These are phyloP conservation scores for Shinisaurus crocodilurus DNA, from an alignment of 2,113 vertebrate species.

Conservation along the genomic window DNA sequence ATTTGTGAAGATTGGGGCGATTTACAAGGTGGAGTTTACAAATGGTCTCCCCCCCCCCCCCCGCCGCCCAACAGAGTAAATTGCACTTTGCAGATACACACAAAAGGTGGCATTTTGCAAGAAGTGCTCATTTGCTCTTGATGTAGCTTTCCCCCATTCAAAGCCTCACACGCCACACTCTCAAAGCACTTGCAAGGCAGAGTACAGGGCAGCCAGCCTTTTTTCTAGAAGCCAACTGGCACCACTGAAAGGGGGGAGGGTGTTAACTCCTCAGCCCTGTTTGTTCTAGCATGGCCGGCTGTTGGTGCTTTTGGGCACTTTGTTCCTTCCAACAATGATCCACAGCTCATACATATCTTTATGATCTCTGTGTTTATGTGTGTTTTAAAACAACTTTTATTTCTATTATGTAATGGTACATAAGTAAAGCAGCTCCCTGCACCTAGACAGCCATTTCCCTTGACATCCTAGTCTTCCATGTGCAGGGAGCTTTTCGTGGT, in stretches of 20 bases:
- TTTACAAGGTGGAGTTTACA: constrained; percentile 37
- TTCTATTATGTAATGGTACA: neutral
- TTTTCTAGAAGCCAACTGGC: neutral
- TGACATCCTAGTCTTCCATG: neutral
- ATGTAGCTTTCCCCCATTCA: constrained; percentile 14
- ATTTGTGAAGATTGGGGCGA: constrained; percentile 58
- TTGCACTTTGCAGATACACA: constrained; percentile 51
- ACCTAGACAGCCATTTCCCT: neutral
- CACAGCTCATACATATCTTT: no score
- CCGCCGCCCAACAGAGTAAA: constrained; percentile 29
- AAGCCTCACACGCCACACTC: neutral
- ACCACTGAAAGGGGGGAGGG: neutral
- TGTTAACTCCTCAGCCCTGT: neutral
- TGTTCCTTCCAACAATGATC: neutral
- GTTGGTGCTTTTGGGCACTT: neutral
- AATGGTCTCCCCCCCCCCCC: constrained; percentile 52
- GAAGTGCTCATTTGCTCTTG: constrained; percentile 8
- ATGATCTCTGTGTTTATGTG: neutral
- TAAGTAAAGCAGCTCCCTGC: neutral
- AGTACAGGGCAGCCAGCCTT: neutral
- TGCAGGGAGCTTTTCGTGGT: neutral
- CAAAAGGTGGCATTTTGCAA: constrained; percentile 26
- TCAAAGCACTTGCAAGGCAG: neutral
- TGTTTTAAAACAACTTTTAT: neutral
- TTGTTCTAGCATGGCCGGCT: neutral